Evolutionary conservation across 1,140 invertebrate genomes (phyloP).

Genomic region (Mamestra configurata): DNA sequence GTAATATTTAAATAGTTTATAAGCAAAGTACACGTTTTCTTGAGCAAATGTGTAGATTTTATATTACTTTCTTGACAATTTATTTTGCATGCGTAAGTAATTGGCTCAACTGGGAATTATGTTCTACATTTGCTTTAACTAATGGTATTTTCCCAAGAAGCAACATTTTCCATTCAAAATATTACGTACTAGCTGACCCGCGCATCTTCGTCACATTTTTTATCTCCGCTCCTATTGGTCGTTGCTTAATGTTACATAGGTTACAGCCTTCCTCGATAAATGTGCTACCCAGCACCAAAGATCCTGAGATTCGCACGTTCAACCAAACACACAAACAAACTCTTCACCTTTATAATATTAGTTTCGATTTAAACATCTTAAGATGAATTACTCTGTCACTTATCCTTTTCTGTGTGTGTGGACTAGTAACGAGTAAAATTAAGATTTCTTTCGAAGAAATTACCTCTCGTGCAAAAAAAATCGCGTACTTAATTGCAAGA

Average conservation of each 20-base stretch:
- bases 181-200: too few species aligned
- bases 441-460: neutral
- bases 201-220: too few species aligned
- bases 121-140: neutral
- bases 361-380: too few species aligned
- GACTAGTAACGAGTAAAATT: neutral
- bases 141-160: neutral
- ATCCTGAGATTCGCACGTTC: too few species aligned
- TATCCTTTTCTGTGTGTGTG: neutral
- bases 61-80: constrained; percentile 10
- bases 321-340: too few species aligned
- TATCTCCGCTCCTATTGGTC: too few species aligned
- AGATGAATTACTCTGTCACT: neutral
- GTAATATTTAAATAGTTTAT: constrained; percentile 21
- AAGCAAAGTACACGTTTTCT: constrained; percentile 11
- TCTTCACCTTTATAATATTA: too few species aligned
- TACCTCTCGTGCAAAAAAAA: neutral
- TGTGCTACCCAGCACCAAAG: too few species aligned
- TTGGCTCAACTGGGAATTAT: neutral
- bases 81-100: neutral
- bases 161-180: neutral
- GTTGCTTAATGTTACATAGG: too few species aligned
- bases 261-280: too few species aligned
- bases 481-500: neutral
- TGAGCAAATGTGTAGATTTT: constrained; percentile 13